These are phyloP conservation scores for Drosophila virilis DNA, from an alignment of 1,140 invertebrate genomes.

Conservation along the genomic window DNA sequence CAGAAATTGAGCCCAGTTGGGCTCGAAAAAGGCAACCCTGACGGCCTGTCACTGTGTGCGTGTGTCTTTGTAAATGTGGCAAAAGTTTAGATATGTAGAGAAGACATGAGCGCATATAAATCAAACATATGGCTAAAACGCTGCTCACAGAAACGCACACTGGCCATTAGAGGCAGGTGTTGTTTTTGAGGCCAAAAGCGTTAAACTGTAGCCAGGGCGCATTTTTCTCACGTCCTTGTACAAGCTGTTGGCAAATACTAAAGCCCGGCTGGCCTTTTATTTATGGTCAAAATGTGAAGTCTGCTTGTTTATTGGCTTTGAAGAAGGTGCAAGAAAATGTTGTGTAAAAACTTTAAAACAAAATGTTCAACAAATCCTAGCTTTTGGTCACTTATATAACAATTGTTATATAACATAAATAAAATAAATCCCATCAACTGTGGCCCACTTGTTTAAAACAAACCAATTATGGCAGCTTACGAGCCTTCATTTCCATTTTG, in stretches of 20 bases:
- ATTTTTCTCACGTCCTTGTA: conserved; percentile 53
- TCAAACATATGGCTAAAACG: conserved; percentile 47
- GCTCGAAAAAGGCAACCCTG: background rate
- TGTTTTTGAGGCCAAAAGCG: conserved; percentile 4
- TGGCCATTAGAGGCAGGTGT: conserved; percentile 57
- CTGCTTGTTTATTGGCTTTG: conserved; percentile 46
- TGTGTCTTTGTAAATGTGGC: conserved; percentile 25
- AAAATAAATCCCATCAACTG: conserved; percentile 31
- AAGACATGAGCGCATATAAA: conserved; percentile 46
- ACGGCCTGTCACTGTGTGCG: background rate
- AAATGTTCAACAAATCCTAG: background rate
- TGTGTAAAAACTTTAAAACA: conserved; percentile 2
- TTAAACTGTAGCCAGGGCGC: conserved; percentile 5
- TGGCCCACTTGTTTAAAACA: conserved; percentile 42
- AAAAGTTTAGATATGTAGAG: conserved; percentile 37
- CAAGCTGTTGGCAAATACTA: conserved; percentile 53
- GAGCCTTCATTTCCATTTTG: conserved; percentile 29
- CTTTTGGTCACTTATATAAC: background rate
- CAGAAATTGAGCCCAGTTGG: conserved; percentile 14
- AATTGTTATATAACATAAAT: conserved; percentile 15
- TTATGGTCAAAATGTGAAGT: conserved; percentile 65
- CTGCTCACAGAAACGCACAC: conserved; percentile 11
- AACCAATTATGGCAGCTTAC: conserved; percentile 46
- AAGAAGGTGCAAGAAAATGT: conserved; percentile 9
- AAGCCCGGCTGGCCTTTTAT: conserved; percentile 55